These are phyloP conservation scores for Syngnathus scovelli DNA, from an alignment of 2,113 vertebrate species.

Conservation along the genomic window DNA sequence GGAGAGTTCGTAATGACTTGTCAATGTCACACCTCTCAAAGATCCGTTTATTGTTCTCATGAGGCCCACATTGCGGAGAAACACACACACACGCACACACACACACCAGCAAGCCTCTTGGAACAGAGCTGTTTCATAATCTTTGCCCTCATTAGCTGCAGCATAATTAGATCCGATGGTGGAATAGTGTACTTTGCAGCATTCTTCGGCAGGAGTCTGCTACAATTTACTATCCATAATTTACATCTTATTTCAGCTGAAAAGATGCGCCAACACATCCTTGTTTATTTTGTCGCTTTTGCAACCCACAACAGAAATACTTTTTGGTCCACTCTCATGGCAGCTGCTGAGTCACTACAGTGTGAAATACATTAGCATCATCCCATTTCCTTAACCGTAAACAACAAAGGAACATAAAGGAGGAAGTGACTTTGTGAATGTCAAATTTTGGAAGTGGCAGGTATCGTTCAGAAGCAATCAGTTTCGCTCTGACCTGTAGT, in stretches of 20 bases:
- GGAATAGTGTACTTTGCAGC: not conserved
- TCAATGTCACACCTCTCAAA: slow-evolving; percentile 12
- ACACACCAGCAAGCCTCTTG: not conserved
- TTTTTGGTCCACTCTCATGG: not conserved
- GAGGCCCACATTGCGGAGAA: slow-evolving; percentile 1
- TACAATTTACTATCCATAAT: not conserved
- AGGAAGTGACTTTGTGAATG: not conserved
- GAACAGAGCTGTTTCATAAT: slow-evolving; percentile 2
- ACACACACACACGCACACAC: not conserved
- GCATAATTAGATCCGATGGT: not conserved
- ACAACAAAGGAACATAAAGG: not conserved
- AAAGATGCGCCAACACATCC: slow-evolving; percentile 1
- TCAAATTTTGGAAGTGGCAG: not conserved
- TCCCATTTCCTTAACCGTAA: not conserved
- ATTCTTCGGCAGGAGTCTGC: not conserved
- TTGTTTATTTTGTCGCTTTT: slow-evolving; percentile 7
- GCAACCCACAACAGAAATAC: not conserved
- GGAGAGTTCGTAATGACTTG: not conserved
- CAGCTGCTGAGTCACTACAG: not conserved
- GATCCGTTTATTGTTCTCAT: not conserved
- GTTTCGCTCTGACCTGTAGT: not conserved
- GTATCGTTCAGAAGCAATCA: not conserved
- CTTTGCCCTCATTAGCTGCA: slow-evolving; percentile 14
- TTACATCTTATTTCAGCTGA: not conserved
- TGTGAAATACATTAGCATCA: not conserved